Conservation (phyloP, 1,140 invertebrate species). For the Polypedilum pembai region DNA sequence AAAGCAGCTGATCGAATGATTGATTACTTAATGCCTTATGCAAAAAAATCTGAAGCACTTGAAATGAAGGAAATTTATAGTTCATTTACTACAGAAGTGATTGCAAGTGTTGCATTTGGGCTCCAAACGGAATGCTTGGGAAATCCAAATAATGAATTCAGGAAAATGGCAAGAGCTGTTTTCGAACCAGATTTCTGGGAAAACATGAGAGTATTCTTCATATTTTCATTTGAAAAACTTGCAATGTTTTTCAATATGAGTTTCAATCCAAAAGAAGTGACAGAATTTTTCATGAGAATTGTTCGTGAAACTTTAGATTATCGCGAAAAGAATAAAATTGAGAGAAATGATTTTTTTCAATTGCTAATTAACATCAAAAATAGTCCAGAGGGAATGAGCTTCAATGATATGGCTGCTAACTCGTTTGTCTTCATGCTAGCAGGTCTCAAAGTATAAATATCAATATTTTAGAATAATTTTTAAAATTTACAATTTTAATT, state of each 20-base stretch:
- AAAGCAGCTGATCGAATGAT: slow-evolving; percentile 41
- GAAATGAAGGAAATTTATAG: slow-evolving; percentile 40
- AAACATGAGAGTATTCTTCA: background rate
- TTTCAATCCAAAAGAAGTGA: slow-evolving; percentile 42
- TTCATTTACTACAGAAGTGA: slow-evolving; percentile 41
- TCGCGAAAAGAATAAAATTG: slow-evolving; percentile 44
- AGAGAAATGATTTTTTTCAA: slow-evolving; percentile 54
- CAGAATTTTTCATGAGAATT: slow-evolving; percentile 48
- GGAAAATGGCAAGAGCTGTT: slow-evolving; percentile 30
- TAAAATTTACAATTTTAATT: background rate
- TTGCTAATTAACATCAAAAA: slow-evolving; percentile 49
- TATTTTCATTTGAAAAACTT: slow-evolving; percentile 14
- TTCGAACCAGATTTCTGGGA: background rate
- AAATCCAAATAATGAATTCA: slow-evolving; percentile 40
- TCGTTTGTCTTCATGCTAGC: slow-evolving; percentile 52
- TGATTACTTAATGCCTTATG: slow-evolving; percentile 38
- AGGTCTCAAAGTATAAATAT: no score
- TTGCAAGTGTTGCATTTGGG: slow-evolving; percentile 41
- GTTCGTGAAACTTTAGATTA: slow-evolving; percentile 50
- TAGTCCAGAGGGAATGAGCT: slow-evolving; percentile 32
- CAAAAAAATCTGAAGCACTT: slow-evolving; percentile 35
- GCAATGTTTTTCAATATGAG: slow-evolving; percentile 32
- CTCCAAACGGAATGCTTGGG: slow-evolving; percentile 38
- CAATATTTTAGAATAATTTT: no score
- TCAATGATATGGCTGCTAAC: slow-evolving; percentile 49